Evolutionary conservation across 1,140 invertebrate species (phyloP), one percentile per base, ranked within the genome.

Genomic region (Camponotus vicinus): DNA sequence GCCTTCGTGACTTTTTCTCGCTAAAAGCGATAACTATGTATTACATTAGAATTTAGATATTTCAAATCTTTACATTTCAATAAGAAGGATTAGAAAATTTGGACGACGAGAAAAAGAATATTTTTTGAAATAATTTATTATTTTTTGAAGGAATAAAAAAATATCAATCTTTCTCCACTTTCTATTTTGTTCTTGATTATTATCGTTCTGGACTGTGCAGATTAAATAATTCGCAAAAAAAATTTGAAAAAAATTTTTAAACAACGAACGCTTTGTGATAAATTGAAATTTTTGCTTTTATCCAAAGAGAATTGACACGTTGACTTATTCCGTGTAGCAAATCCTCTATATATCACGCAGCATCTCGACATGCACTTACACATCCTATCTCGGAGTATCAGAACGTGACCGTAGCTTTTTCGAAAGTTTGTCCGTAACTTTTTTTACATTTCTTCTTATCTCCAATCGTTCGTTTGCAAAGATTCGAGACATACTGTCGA

Each of bases 311-410:
- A 67, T 77, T 66, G 27, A 63, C 55, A 86, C 85, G 55, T 86
- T 78, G 59, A 86, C 86, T 88, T 69, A 84, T 73, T 63, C 40
- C 32, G 40, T 34, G 55, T 18, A 67, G 73, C 69, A 76, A 85
- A 76, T 78, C 57, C 52, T 21, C 32, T 49, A 45, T 83, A 64
- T 75, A 82, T 82, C 66, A 57, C 37, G 76, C 49, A 90, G 86
- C 89, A 91, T 84, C 34, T 42, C 63, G 75, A 86, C 70, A 69
- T 87, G 40, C 71, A 61, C 45, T 59, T 37, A 32, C 76, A 79
- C 76, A 63, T 67, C 49, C 61, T 34, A 79, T 79, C 42, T 18
- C 34, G 21, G 32, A 67, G 61, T 34, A 37, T 18, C 32, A 11
- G 76, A 79, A 79, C 76, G 61, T 79, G 76, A 79, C 57, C 11